These are phyloP conservation scores for Cromileptes altivelis DNA, from an alignment of 2,113 vertebrate genomes.

Conservation along the genomic window DNA sequence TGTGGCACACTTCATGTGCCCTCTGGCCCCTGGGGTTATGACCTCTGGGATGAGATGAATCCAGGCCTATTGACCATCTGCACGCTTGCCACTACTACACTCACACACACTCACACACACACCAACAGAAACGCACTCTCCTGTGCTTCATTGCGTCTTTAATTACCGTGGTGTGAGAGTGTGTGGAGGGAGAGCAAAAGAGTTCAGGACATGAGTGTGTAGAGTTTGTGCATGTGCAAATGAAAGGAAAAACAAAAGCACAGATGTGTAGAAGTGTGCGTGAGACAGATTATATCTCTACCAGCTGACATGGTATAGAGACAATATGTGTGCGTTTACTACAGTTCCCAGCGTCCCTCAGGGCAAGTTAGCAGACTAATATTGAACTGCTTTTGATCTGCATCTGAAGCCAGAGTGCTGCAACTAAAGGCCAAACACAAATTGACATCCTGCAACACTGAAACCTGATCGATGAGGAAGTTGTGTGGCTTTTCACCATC, in stretches of 20 bases:
- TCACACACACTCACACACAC: background rate
- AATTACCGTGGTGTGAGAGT: constrained; percentile 3
- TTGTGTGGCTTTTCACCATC: constrained; percentile 14
- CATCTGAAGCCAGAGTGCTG: constrained; percentile 17
- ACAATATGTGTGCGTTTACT: background rate
- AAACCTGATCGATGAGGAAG: constrained; percentile 16
- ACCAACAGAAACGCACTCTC: background rate
- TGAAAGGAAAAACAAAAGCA: background rate
- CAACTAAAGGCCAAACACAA: constrained; percentile 43
- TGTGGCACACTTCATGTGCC: constrained; percentile 63
- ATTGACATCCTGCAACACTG: constrained; percentile 30
- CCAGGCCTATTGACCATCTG: constrained; percentile 55
- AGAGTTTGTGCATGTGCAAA: background rate
- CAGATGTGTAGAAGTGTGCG: background rate
- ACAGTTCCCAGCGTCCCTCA: constrained; percentile 2
- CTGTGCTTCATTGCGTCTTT: background rate
- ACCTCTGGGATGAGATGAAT: constrained; percentile 28
- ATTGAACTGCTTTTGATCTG: constrained; percentile 39
- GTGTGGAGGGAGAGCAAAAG: background rate
- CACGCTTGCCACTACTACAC: background rate
- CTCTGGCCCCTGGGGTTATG: constrained; percentile 47
- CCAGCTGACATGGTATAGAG: background rate
- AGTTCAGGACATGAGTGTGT: background rate
- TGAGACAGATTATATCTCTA: background rate
- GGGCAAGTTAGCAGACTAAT: constrained; percentile 6